Evolutionary conservation across 2,888 invertebrate genomes (phyloP).

Genomic region (Minunthozetes semirufus): DNA sequence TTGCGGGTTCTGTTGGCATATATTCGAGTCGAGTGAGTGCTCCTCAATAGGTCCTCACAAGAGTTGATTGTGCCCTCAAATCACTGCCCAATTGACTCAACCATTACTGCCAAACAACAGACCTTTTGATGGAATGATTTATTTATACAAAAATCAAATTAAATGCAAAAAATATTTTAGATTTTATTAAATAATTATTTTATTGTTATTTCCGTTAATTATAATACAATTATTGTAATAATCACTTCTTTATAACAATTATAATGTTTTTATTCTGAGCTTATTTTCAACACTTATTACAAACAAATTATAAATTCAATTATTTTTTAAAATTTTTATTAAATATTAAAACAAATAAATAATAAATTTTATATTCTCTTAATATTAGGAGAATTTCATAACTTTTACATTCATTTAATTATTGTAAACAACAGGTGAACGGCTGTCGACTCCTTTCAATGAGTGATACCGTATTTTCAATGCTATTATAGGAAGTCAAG

Average conservation of each 20-base stretch:
- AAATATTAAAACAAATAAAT: not conserved
- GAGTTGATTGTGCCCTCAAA: not conserved
- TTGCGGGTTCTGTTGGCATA: not conserved
- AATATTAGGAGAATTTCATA: not conserved
- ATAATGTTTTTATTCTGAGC: not conserved
- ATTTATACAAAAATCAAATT: not conserved
- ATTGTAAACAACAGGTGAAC: too few relatives aligned
- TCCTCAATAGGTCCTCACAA: not conserved
- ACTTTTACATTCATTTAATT: too few relatives aligned
- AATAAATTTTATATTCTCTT: not conserved
- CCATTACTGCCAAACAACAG: not conserved
- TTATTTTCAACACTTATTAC: not conserved
- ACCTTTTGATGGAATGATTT: not conserved
- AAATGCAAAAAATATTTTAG: not conserved
- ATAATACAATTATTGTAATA: not conserved
- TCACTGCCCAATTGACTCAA: not conserved
- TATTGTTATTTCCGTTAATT: not conserved
- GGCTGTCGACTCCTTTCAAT: too few relatives aligned
- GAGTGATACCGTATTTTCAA: too few relatives aligned
- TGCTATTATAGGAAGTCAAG: not conserved
- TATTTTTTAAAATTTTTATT: not conserved
- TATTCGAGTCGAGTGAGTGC: slow-evolving; percentile 14
- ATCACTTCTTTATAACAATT: not conserved
- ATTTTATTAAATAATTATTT: not conserved
- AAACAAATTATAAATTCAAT: not conserved